These are phyloP conservation scores for Malurus elegans DNA, from an alignment of 2,113 vertebrate genomes.

Conservation along the genomic window DNA sequence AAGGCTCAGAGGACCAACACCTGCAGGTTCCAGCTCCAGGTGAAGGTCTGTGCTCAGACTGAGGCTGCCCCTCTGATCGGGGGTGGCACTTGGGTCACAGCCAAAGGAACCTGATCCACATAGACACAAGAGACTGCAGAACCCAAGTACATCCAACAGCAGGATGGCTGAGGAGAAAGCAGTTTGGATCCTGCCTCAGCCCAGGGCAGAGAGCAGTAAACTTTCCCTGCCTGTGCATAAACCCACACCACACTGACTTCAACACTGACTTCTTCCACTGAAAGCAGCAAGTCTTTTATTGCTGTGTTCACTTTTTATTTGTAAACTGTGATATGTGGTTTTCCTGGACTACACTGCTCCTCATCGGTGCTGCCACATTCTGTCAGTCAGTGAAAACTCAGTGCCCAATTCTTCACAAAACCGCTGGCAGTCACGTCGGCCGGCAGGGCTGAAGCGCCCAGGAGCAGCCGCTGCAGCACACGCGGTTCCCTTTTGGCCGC, in stretches of 20 bases:
- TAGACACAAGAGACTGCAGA: neutral
- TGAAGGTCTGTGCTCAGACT: neutral
- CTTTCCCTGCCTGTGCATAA: neutral
- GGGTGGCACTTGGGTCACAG: neutral
- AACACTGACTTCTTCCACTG: neutral
- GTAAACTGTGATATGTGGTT: neutral
- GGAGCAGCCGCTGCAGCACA: fast-evolving
- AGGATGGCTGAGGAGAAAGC: neutral
- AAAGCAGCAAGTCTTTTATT: neutral
- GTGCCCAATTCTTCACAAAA: fast-evolving
- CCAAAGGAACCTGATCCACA: neutral
- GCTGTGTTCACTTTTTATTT: neutral
- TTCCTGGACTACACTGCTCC: neutral
- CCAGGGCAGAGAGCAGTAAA: neutral
- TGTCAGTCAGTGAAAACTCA: neutral
- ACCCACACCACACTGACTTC: neutral
- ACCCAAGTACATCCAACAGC: neutral
- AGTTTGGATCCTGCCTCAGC: neutral
- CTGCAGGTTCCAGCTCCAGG: neutral
- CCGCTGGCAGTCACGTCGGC: fast-evolving
- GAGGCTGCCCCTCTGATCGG: neutral
- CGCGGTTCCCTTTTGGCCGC: neutral
- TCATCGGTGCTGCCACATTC: neutral
- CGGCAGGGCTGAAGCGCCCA: neutral
- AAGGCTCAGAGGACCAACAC: neutral